phyloP scores from a whole-genome alignment of 1,140 invertebrate species.

The Oppia nitens region DNA sequence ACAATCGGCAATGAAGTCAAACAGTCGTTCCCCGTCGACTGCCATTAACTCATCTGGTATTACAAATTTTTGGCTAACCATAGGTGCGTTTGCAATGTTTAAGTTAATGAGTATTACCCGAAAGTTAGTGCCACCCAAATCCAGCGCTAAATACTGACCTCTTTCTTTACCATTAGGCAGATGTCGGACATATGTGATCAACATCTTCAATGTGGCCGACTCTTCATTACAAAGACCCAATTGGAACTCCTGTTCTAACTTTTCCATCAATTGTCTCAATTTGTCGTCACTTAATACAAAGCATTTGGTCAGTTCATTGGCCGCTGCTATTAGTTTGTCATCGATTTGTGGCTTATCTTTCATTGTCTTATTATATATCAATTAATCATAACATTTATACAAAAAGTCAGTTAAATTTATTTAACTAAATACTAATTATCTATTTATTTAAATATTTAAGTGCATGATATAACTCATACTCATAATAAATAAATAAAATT shows the following conservation, averaged over 20 bases:
- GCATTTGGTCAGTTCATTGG: no score
- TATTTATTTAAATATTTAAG: no score
- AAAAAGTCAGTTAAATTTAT: no score
- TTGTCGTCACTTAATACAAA: no score
- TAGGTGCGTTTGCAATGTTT: constrained; percentile 41
- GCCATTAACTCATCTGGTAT: constrained; percentile 39
- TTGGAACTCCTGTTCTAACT: constrained; percentile 12
- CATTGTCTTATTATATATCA: no score
- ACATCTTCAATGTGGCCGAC: constrained; percentile 65
- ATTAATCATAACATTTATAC: no score
- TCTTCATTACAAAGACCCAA: constrained; percentile 1
- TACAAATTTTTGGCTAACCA: constrained; percentile 38
- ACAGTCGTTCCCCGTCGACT: constrained; percentile 33
- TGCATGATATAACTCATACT: no score
- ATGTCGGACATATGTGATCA: constrained; percentile 84
- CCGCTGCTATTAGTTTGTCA: no score
- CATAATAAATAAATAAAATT: no score
- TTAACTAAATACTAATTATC: no score
- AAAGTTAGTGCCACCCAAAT: constrained; percentile 97
- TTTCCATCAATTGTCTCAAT: no score
- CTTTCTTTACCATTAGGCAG: constrained; percentile 84
- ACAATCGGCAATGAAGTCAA: constrained; percentile 23
- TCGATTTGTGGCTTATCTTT: no score
- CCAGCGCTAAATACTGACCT: constrained; percentile 86
- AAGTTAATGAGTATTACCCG: constrained; percentile 78